These are phyloP conservation scores for Helleia helle DNA, from an alignment of 2,888 invertebrate genomes.

Conservation along the genomic window DNA sequence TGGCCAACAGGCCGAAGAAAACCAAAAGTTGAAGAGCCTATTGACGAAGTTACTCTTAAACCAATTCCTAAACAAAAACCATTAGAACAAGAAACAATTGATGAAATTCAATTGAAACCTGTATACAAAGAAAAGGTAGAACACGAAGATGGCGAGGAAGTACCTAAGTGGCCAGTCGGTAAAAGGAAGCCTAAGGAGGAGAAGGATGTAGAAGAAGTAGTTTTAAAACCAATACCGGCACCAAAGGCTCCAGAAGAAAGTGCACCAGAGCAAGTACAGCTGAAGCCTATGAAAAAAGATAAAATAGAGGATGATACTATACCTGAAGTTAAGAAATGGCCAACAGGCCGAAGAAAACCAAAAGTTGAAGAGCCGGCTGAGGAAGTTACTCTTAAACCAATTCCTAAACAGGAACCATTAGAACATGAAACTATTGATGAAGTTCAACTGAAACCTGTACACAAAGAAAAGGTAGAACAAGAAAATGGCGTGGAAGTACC, in stretches of 20 bases:
- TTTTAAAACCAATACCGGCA: constrained; percentile 10
- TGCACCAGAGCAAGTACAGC: constrained; percentile 37
- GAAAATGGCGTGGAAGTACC: constrained; percentile 29
- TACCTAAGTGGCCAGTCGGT: constrained; percentile 30
- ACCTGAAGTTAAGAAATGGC: constrained; percentile 24
- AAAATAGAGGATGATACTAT: constrained; percentile 31
- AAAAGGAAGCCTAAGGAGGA: constrained; percentile 34
- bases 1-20: constrained; percentile 35
- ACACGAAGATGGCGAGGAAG: constrained; percentile 31
- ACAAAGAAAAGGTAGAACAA: too few species aligned
- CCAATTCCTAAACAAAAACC: constrained; percentile 36
- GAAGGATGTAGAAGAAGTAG: constrained; percentile 30
- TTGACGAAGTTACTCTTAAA: constrained; percentile 52
- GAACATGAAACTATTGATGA: constrained; percentile 36
- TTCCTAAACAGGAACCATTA: constrained; percentile 16
- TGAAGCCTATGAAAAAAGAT: constrained; percentile 38
- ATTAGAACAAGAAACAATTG: constrained; percentile 30
- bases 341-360: constrained; percentile 24
- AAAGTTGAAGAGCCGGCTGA: constrained; percentile 27
- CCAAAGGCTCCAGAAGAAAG: neutral
- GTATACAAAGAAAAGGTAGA: constrained; percentile 26
- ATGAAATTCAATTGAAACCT: constrained; percentile 40
- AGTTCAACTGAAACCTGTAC: too few species aligned
- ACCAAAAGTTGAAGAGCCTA: constrained; percentile 32
- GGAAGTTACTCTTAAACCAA: neutral